Evolutionary conservation across 1,140 invertebrate genomes (phyloP), one percentile per base, ranked within the genome.

Genomic region (Zaprionus kolodkinae): DNA sequence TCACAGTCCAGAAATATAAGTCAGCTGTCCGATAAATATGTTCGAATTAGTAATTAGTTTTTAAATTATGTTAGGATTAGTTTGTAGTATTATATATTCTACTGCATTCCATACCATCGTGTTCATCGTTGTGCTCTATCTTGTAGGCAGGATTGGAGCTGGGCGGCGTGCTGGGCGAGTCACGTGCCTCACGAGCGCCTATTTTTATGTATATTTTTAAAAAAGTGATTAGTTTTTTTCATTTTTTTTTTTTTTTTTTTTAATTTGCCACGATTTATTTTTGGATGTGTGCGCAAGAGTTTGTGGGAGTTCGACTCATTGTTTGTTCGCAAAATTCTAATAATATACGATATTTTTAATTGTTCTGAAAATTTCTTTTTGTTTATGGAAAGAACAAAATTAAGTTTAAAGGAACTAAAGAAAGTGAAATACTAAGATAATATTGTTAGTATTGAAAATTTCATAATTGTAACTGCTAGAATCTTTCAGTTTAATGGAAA

Each of bases 121-220:
- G 79, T 71, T 92, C 91, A 25, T 92, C 91, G 76, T 64, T 91
- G 63, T 81, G 55, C 40, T 92, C 92, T 48, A 92, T 92, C 66
- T 92, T 92, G 62, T 91, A 92, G 64, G 91, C 92, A 59, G 92
- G 92, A 82, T 92, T 92, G 38, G 55, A 77, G 63, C 91, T 92
- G 62, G 92, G 92, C 57, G 92, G 92, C 50, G 92, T 92, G 56
- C 85, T 88, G 30, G 92, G 91, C 35, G 92, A 92, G 57, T 92
- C 92, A 45, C 92, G 70, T 40, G 87, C 71, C 66, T 92, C 92
- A 38, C 82, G 91, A 69, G 86, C 83, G 65, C 91, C 92, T 92
- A 70, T 17, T 82, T 73, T 48, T 40, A 79, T 78, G 59, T 89
- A 91, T 92, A 70, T 33, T 78, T 73, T 63, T 21, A 57, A 45